phyloP scores from a whole-genome alignment of 2,113 vertebrate species.

The Leucoraja erinaceus region DNA sequence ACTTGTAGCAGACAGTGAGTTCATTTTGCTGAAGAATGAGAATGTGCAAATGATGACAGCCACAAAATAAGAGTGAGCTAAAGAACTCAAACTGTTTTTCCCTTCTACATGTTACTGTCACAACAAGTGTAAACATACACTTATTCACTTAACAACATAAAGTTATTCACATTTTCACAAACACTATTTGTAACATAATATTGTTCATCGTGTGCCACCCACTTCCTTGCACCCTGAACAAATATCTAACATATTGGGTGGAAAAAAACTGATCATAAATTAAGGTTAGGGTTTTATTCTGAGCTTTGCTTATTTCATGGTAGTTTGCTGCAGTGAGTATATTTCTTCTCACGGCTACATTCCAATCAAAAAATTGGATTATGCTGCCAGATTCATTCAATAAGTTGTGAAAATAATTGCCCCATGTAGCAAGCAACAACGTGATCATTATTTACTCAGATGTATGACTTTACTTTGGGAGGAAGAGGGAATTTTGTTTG shows the following conservation, averaged over 20 bases:
- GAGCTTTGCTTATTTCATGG: not conserved
- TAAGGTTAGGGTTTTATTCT: not conserved
- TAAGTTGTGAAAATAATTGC: not conserved
- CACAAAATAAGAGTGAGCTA: conserved; percentile 1
- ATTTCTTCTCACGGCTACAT: not conserved
- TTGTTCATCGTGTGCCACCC: not conserved
- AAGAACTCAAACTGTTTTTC: not conserved
- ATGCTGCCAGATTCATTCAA: not conserved
- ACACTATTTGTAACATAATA: not conserved
- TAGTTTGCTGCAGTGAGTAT: not conserved
- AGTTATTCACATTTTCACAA: not conserved
- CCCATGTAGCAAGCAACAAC: not conserved
- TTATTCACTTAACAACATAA: not conserved
- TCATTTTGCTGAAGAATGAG: not conserved
- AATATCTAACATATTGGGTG: not conserved
- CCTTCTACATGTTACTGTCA: not conserved
- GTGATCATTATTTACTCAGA: not conserved
- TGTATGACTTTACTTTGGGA: not conserved
- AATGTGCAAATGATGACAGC: not conserved
- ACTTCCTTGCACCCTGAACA: not conserved
- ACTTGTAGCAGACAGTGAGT: not conserved
- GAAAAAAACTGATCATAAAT: not conserved
- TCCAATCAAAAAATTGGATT: not conserved
- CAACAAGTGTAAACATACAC: not conserved
- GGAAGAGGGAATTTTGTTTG: not conserved